A percentile compares a stretch with the other conserved stretches of the same genome.
phyloP scores from a whole-genome alignment of 2,113 vertebrate genomes.

The Pholis gunnellus region DNA sequence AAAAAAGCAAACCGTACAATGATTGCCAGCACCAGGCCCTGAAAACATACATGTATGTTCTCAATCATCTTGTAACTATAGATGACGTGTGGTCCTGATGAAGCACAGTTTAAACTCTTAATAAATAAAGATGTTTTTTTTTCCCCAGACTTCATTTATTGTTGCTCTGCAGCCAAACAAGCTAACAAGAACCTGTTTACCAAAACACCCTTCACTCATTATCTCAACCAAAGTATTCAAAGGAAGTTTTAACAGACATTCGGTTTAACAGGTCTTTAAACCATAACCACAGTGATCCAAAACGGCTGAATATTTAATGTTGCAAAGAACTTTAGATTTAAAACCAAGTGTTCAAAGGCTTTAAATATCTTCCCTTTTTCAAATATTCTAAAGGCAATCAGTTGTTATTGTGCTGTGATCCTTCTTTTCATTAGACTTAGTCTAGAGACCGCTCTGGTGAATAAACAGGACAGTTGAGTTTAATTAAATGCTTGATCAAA shows the following conservation, averaged over 20 bases:
- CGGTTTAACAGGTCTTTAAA: background rate
- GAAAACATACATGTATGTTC: background rate
- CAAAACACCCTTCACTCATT: background rate
- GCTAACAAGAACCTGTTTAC: conserved; percentile 14
- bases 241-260: background rate
- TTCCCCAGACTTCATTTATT: background rate
- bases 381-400: background rate
- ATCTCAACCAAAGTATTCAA: background rate
- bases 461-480: background rate
- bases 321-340: background rate
- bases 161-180: conserved; percentile 11
- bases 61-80: background rate
- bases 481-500: conserved; percentile 10
- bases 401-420: background rate
- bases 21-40: background rate
- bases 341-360: background rate
- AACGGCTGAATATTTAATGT: background rate
- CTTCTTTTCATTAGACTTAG: background rate
- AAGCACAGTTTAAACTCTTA: conserved; percentile 26
- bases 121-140: conserved; percentile 28
- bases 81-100: conserved; percentile 1
- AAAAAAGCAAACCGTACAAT: background rate
- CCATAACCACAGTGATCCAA: conserved; percentile 2
- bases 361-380: background rate
- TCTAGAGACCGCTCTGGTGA: conserved; percentile 6